phyloP scores from a whole-genome alignment of 1,140 invertebrate species.

The Lysiphlebus fabarum region DNA sequence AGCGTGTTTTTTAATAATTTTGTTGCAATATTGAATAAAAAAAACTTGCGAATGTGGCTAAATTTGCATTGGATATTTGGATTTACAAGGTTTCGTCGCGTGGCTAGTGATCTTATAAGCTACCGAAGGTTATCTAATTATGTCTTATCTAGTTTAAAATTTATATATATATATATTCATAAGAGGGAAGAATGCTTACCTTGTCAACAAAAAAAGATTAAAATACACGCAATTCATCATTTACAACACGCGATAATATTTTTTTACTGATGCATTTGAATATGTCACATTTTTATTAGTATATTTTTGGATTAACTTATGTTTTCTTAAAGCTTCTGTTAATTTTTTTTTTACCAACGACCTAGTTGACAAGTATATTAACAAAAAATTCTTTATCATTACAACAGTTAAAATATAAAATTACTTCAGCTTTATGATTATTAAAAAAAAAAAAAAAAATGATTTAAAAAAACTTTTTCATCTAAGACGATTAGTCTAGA shows the following conservation, averaged over 20 bases:
- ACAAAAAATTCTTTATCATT: no score
- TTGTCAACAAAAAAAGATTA: slow-evolving; percentile 21
- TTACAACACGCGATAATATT: slow-evolving; percentile 21
- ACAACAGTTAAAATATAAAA: no score
- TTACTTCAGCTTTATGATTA: no score
- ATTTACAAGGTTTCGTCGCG: slow-evolving; percentile 36
- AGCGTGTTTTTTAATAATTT: no score
- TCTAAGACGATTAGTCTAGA: slow-evolving; percentile 51
- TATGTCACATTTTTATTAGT: no score
- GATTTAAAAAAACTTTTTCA: slow-evolving; percentile 44
- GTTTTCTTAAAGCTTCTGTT: no score
- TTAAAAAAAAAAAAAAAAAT: slow-evolving; percentile 34
- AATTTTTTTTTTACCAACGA: no score
- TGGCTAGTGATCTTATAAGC: slow-evolving; percentile 36
- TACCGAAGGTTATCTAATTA: slow-evolving; percentile 34
- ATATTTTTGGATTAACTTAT: no score
- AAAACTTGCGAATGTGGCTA: slow-evolving; percentile 1
- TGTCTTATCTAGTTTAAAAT: slow-evolving; percentile 30
- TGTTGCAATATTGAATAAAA: no score
- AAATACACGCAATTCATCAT: slow-evolving; percentile 25
- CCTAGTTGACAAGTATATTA: no score
- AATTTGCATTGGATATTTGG: slow-evolving; percentile 19
- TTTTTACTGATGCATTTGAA: background rate
- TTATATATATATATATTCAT: slow-evolving; percentile 21
- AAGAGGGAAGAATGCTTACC: slow-evolving; percentile 8